Evolutionary conservation across 2,113 vertebrate genomes (phyloP), one percentile per base, ranked within the genome.

Genomic region (Mormyrus iriodes): DNA sequence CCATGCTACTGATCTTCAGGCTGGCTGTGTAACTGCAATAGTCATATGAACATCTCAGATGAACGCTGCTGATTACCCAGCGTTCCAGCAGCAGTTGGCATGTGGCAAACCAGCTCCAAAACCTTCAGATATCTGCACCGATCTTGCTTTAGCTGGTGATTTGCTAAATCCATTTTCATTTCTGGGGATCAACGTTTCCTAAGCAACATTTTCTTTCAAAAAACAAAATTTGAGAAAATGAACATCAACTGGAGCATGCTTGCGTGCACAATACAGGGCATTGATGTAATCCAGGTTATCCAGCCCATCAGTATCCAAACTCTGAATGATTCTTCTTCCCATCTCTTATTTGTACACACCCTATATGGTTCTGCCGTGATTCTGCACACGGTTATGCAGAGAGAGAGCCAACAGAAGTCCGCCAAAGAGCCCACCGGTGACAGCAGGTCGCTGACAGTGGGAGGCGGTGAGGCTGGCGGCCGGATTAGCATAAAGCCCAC

Each of bases 401-500:
- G 13, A 4, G 15, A 39, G 73, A 15, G 5, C 31, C 31, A 39
- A 42, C 35, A 0, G 35, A 42, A 15, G 1, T 79, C 73, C 35
- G 73, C 69, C 31, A 39, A 31, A 76, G 31, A 76, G 35, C 21
- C 79, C 31, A 17, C 85, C 12, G 1, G 27, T 52, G 3, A 76
- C 73, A 42, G 46, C 48, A 13, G 27, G 9, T n/a, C 19, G 24
- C 79, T 55, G 91, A 90, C 61, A 84, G 88, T 89, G 65, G 89
- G 55, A 87, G 88, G 90, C 86, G 55, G 88, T 93, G 88, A 91
- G 88, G 86, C 88, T 69, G 90, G 87, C 90, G 89, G 90, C 51
- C 21, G 65, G 92, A 89, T 88, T 91, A 91, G 88, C 89, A 35
- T 85, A 9, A 65, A 46, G 90, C 88, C 82, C 93, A 92, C 79